Conservation (phyloP, 2,113 vertebrate species). For the Tachuris rubrigastra region DNA sequence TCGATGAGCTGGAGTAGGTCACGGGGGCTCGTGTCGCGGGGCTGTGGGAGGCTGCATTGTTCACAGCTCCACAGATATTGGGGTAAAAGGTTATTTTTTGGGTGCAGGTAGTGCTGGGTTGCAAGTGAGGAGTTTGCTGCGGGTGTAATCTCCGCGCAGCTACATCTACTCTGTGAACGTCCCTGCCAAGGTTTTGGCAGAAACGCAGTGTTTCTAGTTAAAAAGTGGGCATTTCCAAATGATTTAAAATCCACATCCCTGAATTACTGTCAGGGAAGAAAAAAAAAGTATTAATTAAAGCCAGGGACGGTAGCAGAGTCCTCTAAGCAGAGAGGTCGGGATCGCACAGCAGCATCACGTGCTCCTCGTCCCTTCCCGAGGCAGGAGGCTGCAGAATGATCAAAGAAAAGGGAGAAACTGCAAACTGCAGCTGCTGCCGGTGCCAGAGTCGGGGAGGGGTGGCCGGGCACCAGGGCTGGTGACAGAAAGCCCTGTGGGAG, state of each 20-base stretch:
- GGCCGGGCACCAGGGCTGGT: not conserved
- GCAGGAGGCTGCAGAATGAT: not conserved
- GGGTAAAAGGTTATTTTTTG: not conserved
- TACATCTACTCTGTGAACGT: not conserved
- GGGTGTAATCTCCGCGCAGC: not conserved
- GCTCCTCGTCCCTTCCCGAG: not conserved
- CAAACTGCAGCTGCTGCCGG: not conserved
- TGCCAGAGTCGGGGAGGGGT: not conserved
- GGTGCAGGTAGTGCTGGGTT: not conserved
- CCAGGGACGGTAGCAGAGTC: not conserved
- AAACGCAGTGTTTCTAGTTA: not conserved
- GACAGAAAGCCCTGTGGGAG: not conserved
- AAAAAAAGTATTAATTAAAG: not conserved
- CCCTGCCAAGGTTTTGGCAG: not conserved
- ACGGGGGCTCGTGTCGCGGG: rapidly evolving
- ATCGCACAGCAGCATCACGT: not conserved
- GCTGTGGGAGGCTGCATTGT: not conserved
- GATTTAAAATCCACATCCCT: not conserved
- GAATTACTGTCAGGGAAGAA: not conserved
- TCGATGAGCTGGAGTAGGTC: not conserved
- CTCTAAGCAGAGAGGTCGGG: not conserved
- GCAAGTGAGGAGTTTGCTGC: rapidly evolving
- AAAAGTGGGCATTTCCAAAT: not conserved
- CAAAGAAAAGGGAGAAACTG: not conserved
- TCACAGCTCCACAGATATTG: not conserved